A percentile compares a stretch with the other conserved stretches of the same genome.
Conservation (phyloP, 2,113 vertebrate species). For the Gopherus flavomarginatus region DNA sequence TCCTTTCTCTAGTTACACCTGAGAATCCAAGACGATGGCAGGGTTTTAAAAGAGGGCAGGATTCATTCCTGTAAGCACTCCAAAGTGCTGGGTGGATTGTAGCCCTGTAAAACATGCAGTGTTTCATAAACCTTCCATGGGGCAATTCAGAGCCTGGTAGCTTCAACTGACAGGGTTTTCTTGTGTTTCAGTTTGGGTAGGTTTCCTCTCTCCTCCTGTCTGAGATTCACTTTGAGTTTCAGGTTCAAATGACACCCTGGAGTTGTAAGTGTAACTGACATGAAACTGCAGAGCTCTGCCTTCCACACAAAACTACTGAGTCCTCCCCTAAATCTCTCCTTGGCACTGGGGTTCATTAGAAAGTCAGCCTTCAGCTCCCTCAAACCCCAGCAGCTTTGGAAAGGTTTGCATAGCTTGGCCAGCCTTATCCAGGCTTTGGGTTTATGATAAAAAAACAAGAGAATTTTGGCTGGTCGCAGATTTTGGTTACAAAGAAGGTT, state of each 20-base stretch:
- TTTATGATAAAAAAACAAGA: too few relatives aligned
- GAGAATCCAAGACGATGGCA: not conserved
- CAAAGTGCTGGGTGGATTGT: not conserved
- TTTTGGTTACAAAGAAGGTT: not conserved
- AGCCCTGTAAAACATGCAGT: not conserved
- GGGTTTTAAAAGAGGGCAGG: not conserved
- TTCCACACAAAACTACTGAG: not conserved
- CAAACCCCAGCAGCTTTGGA: not conserved
- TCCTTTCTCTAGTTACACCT: slow-evolving; percentile 37
- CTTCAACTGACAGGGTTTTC: not conserved
- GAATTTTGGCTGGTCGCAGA: not conserved
- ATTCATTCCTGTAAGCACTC: not conserved
- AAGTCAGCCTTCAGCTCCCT: not conserved
- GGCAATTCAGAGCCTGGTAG: slow-evolving; percentile 18
- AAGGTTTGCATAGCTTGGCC: not conserved
- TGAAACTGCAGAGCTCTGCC: not conserved
- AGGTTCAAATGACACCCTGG: not conserved
- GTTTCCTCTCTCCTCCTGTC: accelerated
- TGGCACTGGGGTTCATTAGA: not conserved
- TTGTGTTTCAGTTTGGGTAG: not conserved
- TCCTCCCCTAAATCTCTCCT: not conserved
- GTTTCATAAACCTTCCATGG: not conserved
- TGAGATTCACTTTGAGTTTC: not conserved
- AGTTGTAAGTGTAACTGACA: not conserved
- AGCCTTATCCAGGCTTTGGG: not conserved